phyloP scores from a whole-genome alignment of 2,113 vertebrate species.

The Oncorhynchus tshawytscha region DNA sequence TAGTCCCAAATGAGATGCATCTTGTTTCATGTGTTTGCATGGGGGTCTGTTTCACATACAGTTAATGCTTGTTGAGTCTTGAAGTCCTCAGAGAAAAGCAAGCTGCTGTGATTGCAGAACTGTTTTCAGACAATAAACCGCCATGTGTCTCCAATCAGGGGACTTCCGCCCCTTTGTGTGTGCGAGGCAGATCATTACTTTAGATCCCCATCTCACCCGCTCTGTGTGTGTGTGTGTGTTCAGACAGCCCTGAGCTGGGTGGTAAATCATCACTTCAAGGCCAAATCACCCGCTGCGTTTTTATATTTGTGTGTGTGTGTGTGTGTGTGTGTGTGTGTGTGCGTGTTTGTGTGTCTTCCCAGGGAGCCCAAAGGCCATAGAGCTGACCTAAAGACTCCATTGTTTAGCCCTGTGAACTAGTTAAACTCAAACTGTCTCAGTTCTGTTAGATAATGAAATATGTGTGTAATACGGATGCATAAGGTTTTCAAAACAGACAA shows the following conservation, averaged over 20 bases:
- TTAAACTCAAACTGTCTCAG: no score
- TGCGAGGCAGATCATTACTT: conserved; percentile 45
- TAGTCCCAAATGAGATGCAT: conserved; percentile 12
- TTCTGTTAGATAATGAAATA: no score
- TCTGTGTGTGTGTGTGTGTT: conserved; percentile 8
- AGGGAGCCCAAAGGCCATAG: no score
- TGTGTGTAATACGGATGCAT: no score
- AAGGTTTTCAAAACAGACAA: neutral
- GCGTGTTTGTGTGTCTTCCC: no score
- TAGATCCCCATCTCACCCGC: conserved; percentile 9
- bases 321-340: no score
- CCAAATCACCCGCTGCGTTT: neutral
- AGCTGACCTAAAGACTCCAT: no score
- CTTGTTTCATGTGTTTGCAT: conserved; percentile 19
- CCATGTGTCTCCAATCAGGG: conserved; percentile 56
- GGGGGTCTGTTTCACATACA: conserved; percentile 23
- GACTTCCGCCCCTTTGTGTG: conserved; percentile 39
- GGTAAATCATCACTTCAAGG: conserved; percentile 1
- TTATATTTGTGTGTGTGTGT: no score
- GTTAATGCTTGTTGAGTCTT: conserved; percentile 19
- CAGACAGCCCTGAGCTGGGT: neutral
- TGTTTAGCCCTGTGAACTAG: no score
- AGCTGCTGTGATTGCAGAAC: conserved; percentile 20
- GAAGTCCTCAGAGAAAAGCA: conserved; percentile 26
- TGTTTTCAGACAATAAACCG: conserved; percentile 45